Conservation (phyloP, 1,140 invertebrate genomes). For the Venustaconcha ellipsiformis region DNA sequence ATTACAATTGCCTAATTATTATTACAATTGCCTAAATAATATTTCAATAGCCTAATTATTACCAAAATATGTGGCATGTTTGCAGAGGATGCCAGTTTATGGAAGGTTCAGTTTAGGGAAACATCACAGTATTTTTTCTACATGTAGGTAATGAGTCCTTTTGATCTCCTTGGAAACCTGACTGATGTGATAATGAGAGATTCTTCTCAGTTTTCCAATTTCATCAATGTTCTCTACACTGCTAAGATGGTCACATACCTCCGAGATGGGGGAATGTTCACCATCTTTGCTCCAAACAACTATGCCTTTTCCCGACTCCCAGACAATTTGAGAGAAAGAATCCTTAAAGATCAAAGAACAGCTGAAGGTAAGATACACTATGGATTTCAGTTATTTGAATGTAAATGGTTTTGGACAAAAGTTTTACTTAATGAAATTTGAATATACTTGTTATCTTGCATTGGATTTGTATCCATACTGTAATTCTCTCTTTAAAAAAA, state of each 20-base stretch:
- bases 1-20: too few relatives aligned
- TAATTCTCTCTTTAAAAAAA: too few relatives aligned
- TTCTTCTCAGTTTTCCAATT: constrained; percentile 25
- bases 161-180: constrained; percentile 28
- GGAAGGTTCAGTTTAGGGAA: too few relatives aligned
- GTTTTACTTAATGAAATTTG: too few relatives aligned
- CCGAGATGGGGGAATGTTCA: constrained; percentile 24
- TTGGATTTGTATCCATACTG: too few relatives aligned
- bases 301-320: constrained; percentile 26
- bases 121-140: too few relatives aligned
- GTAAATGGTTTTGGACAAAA: too few relatives aligned
- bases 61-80: too few relatives aligned
- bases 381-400: neutral
- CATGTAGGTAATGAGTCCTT: constrained; percentile 17
- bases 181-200: constrained; percentile 31
- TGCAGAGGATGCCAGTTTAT: too few relatives aligned
- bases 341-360: constrained; percentile 17
- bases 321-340: constrained; percentile 4
- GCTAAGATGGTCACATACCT: constrained; percentile 12
- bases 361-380: constrained; percentile 14
- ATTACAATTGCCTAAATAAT: too few relatives aligned
- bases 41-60: too few relatives aligned
- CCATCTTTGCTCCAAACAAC: constrained; percentile 29
- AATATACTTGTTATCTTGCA: too few relatives aligned
- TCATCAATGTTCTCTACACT: constrained; percentile 29